A percentile compares a stretch with the other conserved stretches of the same genome.
Conservation (phyloP, 2,797 vertebrate species). For the Enteromius argenteus region DNA sequence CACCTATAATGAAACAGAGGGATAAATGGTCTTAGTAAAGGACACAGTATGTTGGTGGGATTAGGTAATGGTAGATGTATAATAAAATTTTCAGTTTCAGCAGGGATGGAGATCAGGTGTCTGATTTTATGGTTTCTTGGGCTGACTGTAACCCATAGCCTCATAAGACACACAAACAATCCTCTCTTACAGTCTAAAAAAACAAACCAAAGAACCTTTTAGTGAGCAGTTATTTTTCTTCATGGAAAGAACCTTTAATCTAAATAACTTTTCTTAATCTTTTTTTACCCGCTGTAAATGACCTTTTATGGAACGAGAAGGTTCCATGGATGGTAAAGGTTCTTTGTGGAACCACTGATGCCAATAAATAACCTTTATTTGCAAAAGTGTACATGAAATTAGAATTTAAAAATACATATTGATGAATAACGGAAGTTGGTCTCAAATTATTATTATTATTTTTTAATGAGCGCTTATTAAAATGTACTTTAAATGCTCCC, state of each 20-base stretch:
- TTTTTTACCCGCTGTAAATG: no score
- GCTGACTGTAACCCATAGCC: not conserved
- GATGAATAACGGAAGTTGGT: not conserved
- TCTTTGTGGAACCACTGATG: no score
- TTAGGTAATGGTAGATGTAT: constrained; percentile 24
- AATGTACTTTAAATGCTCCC: constrained; percentile 2
- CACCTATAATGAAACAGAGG: constrained; percentile 57
- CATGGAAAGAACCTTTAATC: no score
- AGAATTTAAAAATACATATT: not conserved
- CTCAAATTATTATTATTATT: not conserved
- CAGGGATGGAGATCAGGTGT: constrained; percentile 4
- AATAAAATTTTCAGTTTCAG: not conserved
- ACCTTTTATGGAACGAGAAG: no score
- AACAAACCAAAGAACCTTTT: not conserved
- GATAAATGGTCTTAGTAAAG: constrained; percentile 12
- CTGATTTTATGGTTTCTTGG: not conserved
- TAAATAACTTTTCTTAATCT: no score
- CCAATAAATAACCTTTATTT: no score
- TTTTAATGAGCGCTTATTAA: not conserved
- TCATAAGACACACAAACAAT: constrained; percentile 16
- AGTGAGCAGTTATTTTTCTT: not conserved
- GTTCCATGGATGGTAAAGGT: no score
- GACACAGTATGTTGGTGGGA: not conserved
- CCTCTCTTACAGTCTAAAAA: not conserved
- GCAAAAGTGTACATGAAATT: not conserved